Conservation (phyloP, 2,113 vertebrate species). For the Poeciliopsis turrubarensis region DNA sequence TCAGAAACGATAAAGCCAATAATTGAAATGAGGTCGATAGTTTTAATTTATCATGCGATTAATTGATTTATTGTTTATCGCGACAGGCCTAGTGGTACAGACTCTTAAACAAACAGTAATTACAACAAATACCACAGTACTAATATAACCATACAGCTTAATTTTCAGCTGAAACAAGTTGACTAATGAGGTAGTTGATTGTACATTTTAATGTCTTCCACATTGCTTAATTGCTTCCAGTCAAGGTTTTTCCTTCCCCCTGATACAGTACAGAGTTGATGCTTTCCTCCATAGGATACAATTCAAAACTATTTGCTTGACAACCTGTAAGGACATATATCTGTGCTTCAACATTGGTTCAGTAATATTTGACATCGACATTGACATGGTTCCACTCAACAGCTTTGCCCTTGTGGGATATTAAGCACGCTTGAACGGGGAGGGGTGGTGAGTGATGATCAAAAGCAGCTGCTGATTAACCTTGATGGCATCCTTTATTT, state of each 20-base stretch:
- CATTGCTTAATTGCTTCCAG: conserved; percentile 48
- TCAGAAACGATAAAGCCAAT: too few relatives aligned
- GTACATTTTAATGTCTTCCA: conserved; percentile 35
- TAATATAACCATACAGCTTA: not conserved
- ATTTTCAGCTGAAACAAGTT: conserved; percentile 20
- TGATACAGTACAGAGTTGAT: not conserved
- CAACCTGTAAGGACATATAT: conserved; percentile 26
- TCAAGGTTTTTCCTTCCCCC: conserved; percentile 15
- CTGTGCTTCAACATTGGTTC: conserved; percentile 33
- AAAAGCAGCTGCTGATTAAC: conserved; percentile 59
- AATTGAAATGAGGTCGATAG: too few relatives aligned
- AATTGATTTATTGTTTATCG: too few relatives aligned
- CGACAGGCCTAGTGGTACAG: not conserved
- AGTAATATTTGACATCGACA: conserved; percentile 50
- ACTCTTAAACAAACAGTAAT: conserved; percentile 3
- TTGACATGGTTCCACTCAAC: conserved; percentile 30
- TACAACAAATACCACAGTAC: not conserved
- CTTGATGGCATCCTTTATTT: conserved; percentile 21
- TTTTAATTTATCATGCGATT: too few relatives aligned
- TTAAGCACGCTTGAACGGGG: conserved; percentile 50
- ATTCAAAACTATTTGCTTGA: conserved; percentile 1
- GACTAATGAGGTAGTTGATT: conserved; percentile 28
- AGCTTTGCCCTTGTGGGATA: conserved; percentile 47
- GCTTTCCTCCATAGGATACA: conserved; percentile 10
- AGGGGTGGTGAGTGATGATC: conserved; percentile 48